phyloP scores from a whole-genome alignment of 2,888 invertebrate species.

The Stenchaetothrips biformis region DNA sequence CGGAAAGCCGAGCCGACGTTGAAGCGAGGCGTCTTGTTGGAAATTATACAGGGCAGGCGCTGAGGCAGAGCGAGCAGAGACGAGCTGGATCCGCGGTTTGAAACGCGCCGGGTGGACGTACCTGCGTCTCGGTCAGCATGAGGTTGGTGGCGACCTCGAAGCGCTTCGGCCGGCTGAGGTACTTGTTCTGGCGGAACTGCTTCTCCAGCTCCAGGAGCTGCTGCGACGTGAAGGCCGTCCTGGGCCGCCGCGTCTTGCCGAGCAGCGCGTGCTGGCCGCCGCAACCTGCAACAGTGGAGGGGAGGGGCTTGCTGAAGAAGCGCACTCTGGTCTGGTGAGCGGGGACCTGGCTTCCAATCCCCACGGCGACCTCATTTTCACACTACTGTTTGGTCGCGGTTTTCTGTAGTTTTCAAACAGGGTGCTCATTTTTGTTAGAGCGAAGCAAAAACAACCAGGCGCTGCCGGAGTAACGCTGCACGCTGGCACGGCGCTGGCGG shows the following conservation, averaged over 20 bases:
- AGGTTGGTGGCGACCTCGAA: slow-evolving; percentile 97
- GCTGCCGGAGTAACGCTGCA: background rate
- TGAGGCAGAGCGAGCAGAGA: no score
- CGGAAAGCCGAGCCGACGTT: no score
- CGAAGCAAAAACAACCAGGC: background rate
- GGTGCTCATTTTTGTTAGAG: no score
- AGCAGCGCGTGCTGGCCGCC: slow-evolving; percentile 61
- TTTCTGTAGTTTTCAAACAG: no score
- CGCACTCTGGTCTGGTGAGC: background rate
- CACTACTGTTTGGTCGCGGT: background rate
- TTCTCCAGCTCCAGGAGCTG: slow-evolving; percentile 96
- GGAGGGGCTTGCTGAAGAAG: background rate
- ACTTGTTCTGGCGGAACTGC: slow-evolving; percentile 98
- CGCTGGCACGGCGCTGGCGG: background rate
- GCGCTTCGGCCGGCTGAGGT: slow-evolving; percentile 93
- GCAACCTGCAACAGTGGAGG: slow-evolving; percentile 33
- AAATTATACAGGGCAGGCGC: no score
- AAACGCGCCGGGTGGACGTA: no score
- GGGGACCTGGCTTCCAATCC: background rate
- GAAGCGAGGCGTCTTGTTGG: no score
- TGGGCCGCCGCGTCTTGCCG: slow-evolving; percentile 84
- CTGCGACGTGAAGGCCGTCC: slow-evolving; percentile 97
- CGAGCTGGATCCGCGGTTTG: no score
- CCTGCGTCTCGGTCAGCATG: slow-evolving; percentile 98
- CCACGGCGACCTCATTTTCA: background rate